Evolutionary conservation across 2,797 vertebrate genomes (phyloP).

Genomic region (Thamnophis elegans): DNA sequence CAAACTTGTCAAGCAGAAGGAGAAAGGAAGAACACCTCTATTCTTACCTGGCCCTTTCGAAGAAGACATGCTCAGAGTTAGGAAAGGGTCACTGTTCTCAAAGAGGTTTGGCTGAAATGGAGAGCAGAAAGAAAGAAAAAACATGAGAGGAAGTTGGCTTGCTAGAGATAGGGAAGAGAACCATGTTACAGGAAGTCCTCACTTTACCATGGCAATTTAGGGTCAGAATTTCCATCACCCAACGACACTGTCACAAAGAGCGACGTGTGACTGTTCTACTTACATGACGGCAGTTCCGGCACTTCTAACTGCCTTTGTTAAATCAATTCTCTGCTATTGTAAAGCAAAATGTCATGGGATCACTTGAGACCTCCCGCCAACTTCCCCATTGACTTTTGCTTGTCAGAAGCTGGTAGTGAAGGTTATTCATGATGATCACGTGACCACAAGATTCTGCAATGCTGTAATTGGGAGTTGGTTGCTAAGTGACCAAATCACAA

Average conservation of each 20-base stretch:
- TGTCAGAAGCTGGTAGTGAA: background rate
- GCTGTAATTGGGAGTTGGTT: background rate
- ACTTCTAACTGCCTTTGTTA: background rate
- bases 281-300: background rate
- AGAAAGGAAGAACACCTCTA: background rate
- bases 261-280: background rate
- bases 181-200: background rate
- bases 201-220: background rate
- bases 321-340: background rate
- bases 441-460: background rate
- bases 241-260: background rate
- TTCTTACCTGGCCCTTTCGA: conserved; percentile 89
- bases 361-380: background rate
- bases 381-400: background rate
- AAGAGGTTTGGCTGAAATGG: conserved; percentile 82
- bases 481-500: background rate
- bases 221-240: background rate
- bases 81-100: conserved; percentile 86
- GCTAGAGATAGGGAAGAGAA: background rate
- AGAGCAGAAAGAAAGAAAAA: conserved; percentile 30
- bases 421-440: background rate
- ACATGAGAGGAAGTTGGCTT: background rate
- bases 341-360: background rate
- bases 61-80: conserved; percentile 78
- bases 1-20: background rate